Evolutionary conservation across 1,140 invertebrate genomes (phyloP).

Genomic region (Zeugodacus cucurbitae): DNA sequence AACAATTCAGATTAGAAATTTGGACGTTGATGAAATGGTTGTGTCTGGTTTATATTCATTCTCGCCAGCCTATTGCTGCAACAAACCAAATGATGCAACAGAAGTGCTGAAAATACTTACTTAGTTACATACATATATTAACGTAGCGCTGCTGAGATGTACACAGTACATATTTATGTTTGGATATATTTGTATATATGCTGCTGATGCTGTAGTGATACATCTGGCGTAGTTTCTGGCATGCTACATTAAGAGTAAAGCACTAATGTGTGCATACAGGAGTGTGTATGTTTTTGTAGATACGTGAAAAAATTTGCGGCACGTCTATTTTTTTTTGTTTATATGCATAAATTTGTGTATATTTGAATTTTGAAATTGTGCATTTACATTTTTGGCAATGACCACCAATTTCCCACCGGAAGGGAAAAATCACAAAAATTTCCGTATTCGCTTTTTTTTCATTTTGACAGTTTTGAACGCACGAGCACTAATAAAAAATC

Average conservation of each 20-base stretch:
- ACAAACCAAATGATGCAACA: background rate
- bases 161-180: background rate
- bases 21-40: background rate
- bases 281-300: background rate
- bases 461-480: background rate
- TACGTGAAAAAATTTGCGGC: background rate
- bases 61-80: background rate
- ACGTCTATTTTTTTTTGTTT: background rate
- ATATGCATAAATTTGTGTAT: background rate
- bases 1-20: slow-evolving; percentile 21
- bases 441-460: background rate
- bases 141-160: background rate
- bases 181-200: background rate
- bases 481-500: background rate
- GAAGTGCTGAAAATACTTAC: background rate
- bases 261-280: background rate
- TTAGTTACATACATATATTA: too few species aligned
- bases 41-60: background rate
- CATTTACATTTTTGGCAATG: background rate
- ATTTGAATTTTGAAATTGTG: background rate
- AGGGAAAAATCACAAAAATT: background rate
- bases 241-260: background rate
- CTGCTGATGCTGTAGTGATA: too few species aligned
- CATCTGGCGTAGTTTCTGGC: background rate
- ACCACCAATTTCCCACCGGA: background rate